phyloP scores from a whole-genome alignment of 2,888 invertebrate species.

The Melinaea menophilus region DNA sequence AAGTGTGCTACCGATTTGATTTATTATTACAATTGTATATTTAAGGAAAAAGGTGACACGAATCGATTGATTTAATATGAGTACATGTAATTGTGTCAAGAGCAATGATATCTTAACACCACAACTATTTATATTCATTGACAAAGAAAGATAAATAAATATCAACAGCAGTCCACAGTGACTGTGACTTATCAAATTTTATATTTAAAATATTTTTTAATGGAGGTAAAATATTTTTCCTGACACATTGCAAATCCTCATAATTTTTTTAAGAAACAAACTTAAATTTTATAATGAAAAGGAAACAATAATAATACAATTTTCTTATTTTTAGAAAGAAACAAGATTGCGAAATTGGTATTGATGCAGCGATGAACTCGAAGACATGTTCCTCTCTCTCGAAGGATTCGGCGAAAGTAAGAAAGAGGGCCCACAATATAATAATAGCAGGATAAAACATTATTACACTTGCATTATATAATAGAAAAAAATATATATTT shows the following conservation, averaged over 20 bases:
- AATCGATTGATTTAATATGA: no score
- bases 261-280: background rate
- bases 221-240: background rate
- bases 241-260: background rate
- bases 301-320: background rate
- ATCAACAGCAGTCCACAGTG: no score
- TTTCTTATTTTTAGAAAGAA: conserved; percentile 54
- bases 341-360: conserved; percentile 54
- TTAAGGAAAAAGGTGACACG: conserved; percentile 1
- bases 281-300: background rate
- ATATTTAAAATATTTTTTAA: background rate
- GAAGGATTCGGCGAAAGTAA: conserved; percentile 48
- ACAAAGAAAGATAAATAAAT: background rate
- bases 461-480: background rate
- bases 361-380: conserved; percentile 45
- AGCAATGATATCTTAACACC: conserved; percentile 11
- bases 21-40: background rate
- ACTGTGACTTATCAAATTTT: background rate
- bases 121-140: conserved; percentile 8
- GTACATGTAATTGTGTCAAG: conserved; percentile 4
- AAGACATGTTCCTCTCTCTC: conserved; percentile 40
- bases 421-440: background rate
- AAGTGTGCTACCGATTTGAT: no score
- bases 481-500: no score
- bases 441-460: background rate